Base-by-base conservation (phyloP, 35 echinoderm and acorn worm genomes). In the Stichopus chloronotus region DNA sequence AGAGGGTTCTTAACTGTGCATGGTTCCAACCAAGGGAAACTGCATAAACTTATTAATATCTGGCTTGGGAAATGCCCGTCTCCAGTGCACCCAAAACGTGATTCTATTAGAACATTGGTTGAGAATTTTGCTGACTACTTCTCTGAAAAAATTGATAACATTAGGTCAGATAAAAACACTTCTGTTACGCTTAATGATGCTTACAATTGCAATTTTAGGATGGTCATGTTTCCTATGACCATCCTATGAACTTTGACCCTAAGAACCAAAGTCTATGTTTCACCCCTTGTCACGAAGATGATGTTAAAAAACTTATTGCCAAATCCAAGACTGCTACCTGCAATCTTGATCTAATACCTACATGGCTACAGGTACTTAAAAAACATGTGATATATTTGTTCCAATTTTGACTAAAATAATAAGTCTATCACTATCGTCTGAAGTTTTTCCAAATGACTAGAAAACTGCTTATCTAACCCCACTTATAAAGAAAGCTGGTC, bases 351-450 rank as follows among this genome's bases (percentile, higher is more conserved):
- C 30, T 3, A 43, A 43, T 43, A 43, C 30, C 30, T 3, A 43
- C 30, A 43, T 43, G 30, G 30, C 30, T n/a, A n/a, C n/a, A n/a
- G n/a, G n/a, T 43, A 0, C 30, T 43, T 43, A 43, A 43, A 43
- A 43, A 43, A 43, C 30, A 43, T 43, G 30, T 43, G 30, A 43
- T 43, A 43, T 43, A 43, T 43, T 43, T n/a, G n/a, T n/a, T n/a
- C n/a, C n/a, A n/a, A n/a, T 82, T 82, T 82, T 82, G 52, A 82
- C 30, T 82, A 1, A 82, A 82, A 82, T 55, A 3, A 82, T 55
- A 52, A 82, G 10, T 82, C 79, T 82, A 82, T 82, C 9, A 43
- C 79, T 82, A 82, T 82, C 79, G 53, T 82, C 79, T 82, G 79
- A 7, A 14, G 79, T 82, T 82, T 82, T 82, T 55, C 79, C 79